phyloP scores from a whole-genome alignment of 2,113 vertebrate genomes.

The Calcarius ornatus region DNA sequence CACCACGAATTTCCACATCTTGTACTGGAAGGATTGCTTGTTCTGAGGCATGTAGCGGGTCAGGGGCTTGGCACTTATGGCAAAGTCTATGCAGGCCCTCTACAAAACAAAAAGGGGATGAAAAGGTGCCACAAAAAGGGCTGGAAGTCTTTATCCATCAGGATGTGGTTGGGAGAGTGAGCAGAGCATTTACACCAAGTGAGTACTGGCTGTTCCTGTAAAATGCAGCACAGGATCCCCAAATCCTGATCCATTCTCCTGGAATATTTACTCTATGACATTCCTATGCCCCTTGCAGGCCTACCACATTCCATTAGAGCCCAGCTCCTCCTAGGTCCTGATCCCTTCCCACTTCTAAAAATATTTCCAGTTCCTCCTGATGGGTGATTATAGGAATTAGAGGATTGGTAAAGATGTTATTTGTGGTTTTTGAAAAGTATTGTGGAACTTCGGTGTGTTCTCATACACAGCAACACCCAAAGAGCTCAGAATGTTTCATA shows the following conservation, averaged over 20 bases:
- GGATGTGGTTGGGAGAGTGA: neutral
- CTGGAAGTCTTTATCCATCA: rapidly evolving
- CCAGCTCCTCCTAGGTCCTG: neutral
- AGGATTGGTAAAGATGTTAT: neutral
- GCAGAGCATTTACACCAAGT: rapidly evolving
- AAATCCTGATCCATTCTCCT: rapidly evolving
- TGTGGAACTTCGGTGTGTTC: neutral
- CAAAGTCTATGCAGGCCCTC: constrained; percentile 97
- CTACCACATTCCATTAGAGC: neutral
- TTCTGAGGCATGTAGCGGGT: constrained; percentile 96
- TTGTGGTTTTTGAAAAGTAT: neutral
- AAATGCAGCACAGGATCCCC: neutral
- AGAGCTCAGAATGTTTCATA: neutral
- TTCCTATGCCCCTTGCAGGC: neutral
- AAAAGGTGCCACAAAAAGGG: neutral
- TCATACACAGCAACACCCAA: neutral
- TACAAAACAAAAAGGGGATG: constrained; percentile 56
- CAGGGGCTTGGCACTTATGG: constrained; percentile 92
- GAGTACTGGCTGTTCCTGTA: neutral
- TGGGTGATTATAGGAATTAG: rapidly evolving
- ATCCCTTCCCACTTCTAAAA: neutral
- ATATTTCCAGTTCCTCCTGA: neutral
- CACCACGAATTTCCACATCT: constrained; percentile 96
- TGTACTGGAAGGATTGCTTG: constrained; percentile 93
- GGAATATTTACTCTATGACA: neutral